Evolutionary conservation across 2,797 vertebrate species (phyloP).

Genomic region (Lacerta bilineata): DNA sequence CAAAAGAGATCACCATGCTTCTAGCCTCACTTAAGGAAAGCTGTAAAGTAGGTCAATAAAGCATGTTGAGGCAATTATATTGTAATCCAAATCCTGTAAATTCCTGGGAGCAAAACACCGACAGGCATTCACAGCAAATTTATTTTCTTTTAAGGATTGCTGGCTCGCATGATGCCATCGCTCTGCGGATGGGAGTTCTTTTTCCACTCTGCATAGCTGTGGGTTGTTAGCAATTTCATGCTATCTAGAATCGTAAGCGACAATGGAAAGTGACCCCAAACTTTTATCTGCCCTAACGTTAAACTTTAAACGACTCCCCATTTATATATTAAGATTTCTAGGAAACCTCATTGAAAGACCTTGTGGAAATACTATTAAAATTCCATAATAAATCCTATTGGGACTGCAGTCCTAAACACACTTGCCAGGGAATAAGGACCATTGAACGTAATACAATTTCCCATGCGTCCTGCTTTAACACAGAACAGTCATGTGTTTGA

Average conservation of each 20-base stretch:
- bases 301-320: neutral
- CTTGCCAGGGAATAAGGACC: neutral
- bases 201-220: slow-evolving; percentile 6
- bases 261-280: slow-evolving; percentile 38
- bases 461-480: neutral
- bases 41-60: slow-evolving; percentile 53
- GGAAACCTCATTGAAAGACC: neutral
- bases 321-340: neutral
- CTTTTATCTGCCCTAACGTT: slow-evolving; percentile 2
- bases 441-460: neutral
- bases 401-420: neutral
- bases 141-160: slow-evolving; percentile 59
- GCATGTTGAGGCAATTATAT: slow-evolving; percentile 38
- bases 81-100: slow-evolving; percentile 61
- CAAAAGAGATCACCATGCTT: slow-evolving; percentile 46
- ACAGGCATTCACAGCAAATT: slow-evolving; percentile 40
- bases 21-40: slow-evolving; percentile 48
- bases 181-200: slow-evolving; percentile 46
- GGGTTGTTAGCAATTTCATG: neutral
- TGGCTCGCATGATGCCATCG: slow-evolving; percentile 52
- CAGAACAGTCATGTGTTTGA: no score
- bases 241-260: neutral
- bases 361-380: neutral
- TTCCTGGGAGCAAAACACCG: slow-evolving; percentile 46
- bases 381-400: neutral